Conservation (phyloP, 2,113 vertebrate genomes). For the Eulemur rufifrons region DNA sequence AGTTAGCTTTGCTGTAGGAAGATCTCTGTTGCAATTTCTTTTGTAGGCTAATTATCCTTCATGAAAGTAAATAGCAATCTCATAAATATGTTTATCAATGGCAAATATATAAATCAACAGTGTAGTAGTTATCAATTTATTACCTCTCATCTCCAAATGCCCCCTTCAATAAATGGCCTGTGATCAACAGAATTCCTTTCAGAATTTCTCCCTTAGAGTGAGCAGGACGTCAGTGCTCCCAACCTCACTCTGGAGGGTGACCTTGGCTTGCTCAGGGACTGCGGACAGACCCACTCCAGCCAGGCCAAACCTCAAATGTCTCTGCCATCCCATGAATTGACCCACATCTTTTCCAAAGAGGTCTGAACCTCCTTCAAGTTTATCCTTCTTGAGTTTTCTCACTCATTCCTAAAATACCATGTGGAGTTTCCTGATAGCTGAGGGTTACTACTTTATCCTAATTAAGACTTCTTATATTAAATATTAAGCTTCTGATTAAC, state of each 20-base stretch:
- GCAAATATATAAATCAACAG: not conserved
- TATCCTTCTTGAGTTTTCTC: not conserved
- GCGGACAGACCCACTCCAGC: not conserved
- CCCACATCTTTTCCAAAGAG: not conserved
- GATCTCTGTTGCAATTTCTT: not conserved
- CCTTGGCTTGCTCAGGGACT: not conserved
- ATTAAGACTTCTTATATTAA: not conserved
- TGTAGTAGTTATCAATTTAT: not conserved
- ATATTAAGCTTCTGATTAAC: not conserved
- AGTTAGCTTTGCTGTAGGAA: not conserved
- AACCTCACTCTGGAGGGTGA: accelerated
- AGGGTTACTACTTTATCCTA: not conserved
- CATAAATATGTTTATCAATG: not conserved
- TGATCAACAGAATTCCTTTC: not conserved
- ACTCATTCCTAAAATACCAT: too few species aligned
- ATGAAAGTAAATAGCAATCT: not conserved
- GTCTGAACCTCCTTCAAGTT: too few species aligned
- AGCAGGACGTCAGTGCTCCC: not conserved
- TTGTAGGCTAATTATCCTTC: not conserved
- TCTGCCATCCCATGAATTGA: not conserved
- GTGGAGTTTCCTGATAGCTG: too few species aligned
- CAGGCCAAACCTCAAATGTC: not conserved
- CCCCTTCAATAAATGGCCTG: not conserved
- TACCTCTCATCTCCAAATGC: not conserved
- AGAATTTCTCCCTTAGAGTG: not conserved